A percentile compares a stretch with the other conserved stretches of the same genome.
Conservation (phyloP, 2,797 vertebrate species). For the Babyrousa celebensis region DNA sequence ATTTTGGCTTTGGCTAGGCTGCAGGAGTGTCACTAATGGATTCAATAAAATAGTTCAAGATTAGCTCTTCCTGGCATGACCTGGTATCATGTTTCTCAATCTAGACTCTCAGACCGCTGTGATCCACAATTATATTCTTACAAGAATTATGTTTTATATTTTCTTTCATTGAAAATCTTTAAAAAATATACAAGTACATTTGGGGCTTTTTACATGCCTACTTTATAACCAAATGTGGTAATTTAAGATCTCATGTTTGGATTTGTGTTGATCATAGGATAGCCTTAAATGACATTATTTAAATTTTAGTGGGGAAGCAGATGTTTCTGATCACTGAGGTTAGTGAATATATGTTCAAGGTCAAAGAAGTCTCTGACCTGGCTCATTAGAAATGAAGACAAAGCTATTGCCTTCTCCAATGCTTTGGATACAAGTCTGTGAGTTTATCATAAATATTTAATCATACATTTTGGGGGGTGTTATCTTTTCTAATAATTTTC, state of each 20-base stretch:
- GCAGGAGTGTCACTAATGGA: constrained; percentile 2
- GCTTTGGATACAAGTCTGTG: neutral
- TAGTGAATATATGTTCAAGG: neutral
- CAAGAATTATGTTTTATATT: neutral
- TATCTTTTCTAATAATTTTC: constrained; percentile 21
- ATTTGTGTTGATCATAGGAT: neutral
- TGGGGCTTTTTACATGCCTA: neutral
- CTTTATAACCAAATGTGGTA: neutral
- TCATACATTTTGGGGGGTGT: neutral
- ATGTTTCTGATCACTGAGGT: neutral
- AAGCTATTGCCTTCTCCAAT: neutral
- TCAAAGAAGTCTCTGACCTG: neutral
- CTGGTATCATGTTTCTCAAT: constrained; percentile 19
- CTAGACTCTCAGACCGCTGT: neutral
- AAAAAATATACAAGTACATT: neutral
- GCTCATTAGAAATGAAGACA: neutral
- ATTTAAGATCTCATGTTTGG: neutral
- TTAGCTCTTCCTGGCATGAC: neutral
- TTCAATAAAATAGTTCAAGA: constrained; percentile 52
- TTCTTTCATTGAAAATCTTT: neutral
- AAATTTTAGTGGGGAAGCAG: neutral
- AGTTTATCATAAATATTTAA: neutral
- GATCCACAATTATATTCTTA: neutral
- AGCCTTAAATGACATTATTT: neutral
- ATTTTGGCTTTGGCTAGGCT: constrained; percentile 26